Percentiles rank a stretch among this genome's conserved stretches.
phyloP scores from a whole-genome alignment of 2,888 invertebrate genomes.

The Drosophila austrosaltans region DNA sequence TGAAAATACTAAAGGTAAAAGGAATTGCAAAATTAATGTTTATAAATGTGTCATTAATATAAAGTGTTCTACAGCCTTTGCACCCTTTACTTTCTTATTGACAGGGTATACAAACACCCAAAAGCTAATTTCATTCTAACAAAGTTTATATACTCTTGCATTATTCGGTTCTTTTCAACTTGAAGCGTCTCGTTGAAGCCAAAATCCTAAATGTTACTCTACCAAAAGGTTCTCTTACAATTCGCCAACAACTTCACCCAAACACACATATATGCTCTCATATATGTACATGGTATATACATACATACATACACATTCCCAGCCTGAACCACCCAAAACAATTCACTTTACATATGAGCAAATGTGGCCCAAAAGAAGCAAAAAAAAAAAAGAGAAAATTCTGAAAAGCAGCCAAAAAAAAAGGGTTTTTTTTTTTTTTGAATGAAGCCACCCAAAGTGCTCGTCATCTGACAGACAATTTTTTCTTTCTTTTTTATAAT shows the following conservation, averaged over 20 bases:
- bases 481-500: constrained; percentile 78
- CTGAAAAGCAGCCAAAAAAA: constrained; percentile 65
- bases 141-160: background rate
- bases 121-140: background rate
- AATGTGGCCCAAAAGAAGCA: constrained; percentile 60
- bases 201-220: background rate
- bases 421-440: background rate
- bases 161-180: background rate
- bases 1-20: too few species aligned
- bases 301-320: constrained; percentile 22
- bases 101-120: background rate
- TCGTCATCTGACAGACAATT: constrained; percentile 39
- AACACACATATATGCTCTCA: constrained; percentile 49
- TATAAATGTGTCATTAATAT: too few species aligned
- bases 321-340: constrained; percentile 48
- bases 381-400: constrained; percentile 55
- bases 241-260: background rate
- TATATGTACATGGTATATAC: constrained; percentile 24
- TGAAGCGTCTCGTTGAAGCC: background rate
- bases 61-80: background rate
- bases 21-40: too few species aligned
- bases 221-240: background rate
- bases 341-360: constrained; percentile 78
- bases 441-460: constrained; percentile 64
- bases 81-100: background rate